A percentile compares a stretch with the other conserved stretches of the same genome.
Evolutionary conservation across 2,888 invertebrate species (phyloP).

Genomic region (Formica aserva): DNA sequence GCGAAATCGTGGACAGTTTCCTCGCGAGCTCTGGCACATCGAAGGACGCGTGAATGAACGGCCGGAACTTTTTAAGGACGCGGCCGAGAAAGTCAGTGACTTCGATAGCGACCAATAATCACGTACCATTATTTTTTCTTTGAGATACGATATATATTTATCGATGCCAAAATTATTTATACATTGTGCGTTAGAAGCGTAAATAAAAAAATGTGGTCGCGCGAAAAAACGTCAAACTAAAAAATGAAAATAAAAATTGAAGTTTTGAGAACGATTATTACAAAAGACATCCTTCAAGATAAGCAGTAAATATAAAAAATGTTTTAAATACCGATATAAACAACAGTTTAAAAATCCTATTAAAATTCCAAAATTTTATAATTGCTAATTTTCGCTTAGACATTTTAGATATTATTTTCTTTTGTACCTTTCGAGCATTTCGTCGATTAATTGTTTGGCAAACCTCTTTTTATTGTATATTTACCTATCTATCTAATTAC

Average conservation of each 20-base stretch:
- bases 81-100: conserved; percentile 48
- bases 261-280: neutral
- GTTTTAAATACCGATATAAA: neutral
- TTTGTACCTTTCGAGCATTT: neutral
- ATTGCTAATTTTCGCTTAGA: neutral
- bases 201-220: neutral
- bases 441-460: neutral
- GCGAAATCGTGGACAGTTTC: neutral
- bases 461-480: neutral
- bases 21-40: neutral
- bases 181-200: neutral
- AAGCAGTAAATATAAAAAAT: neutral
- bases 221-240: neutral
- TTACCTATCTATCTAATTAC: neutral
- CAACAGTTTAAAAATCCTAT: neutral
- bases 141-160: neutral
- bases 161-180: conserved; percentile 30
- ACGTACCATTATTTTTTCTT: conserved; percentile 34
- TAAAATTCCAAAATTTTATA: neutral
- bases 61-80: conserved; percentile 41
- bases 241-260: neutral
- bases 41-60: conserved; percentile 7
- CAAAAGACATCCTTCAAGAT: neutral
- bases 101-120: conserved; percentile 16
- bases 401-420: neutral